Evolutionary conservation across 2,797 vertebrate species (phyloP), one percentile per base, ranked within the genome.

Genomic region (Holocentrus rufus): DNA sequence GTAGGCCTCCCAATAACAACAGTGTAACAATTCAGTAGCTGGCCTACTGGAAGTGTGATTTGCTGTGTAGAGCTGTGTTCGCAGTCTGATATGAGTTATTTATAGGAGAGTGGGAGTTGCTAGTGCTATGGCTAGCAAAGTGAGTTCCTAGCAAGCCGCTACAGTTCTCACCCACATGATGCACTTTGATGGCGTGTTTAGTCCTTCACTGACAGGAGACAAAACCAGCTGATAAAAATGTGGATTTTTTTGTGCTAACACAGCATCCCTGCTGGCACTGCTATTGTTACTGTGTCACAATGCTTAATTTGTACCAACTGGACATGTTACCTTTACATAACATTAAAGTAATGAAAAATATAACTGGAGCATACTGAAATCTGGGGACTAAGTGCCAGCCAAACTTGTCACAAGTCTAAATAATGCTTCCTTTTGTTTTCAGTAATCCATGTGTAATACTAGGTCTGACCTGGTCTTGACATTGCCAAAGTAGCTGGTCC

Each of bases 401-500:
- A 85, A 72, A 74, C 8, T 22, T 25, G 65, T 88, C 81, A 85
- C 69, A 66, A 65, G 63, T 44, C 63, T 52, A 30, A 31, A 39
- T 39, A 44, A 15, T 58, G 63, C 58, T 73, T 77, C 62, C 53
- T 47, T 18, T 68, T 76, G 36, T 56, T 79, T 76, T 36, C 59
- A 69, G 15, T 80, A 83, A 87, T 84, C 75, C 62, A 39, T 1
- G 27, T 46, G 27, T 46, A 58, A 72, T 84, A 31, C 68, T 27
- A 63, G 25, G 68, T 52, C 85, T 87, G 71, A 94, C 94, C 94
- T 95, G 85, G 80, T 91, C 85, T 94, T 94, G 64, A 93, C 92
- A 20, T 93, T 94, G 80, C 92, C 92, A 81, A 95, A 94, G 90
- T 95, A 94, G 84, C 93, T 84, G 44, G 81, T 80, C 75, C 92